These are phyloP conservation scores for Allophyes oxyacanthae DNA, from an alignment of 2,888 invertebrate species.

Conservation along the genomic window DNA sequence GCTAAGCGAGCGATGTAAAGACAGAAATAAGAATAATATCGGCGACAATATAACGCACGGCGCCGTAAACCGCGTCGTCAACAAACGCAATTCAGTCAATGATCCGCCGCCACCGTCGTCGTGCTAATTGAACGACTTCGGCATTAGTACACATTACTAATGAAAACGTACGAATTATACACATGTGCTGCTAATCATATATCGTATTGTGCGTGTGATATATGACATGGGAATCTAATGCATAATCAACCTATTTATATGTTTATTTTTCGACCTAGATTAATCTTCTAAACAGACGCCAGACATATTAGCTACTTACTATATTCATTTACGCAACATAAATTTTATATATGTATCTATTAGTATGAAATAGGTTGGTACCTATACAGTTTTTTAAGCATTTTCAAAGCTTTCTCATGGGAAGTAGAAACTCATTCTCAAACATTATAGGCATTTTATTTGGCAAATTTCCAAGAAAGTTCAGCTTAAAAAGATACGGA, in stretches of 20 bases:
- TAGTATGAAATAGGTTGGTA: too few relatives aligned
- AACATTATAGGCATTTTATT: conserved; percentile 46
- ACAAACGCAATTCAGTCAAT: conserved; percentile 68
- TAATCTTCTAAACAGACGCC: too few relatives aligned
- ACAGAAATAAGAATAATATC: conserved; percentile 64
- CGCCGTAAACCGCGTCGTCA: conserved; percentile 67
- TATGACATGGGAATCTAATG: background rate
- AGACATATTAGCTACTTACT: too few relatives aligned
- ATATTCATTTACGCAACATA: too few relatives aligned
- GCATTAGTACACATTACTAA: conserved; percentile 42
- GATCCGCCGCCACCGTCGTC: conserved; percentile 64
- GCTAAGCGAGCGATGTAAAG: conserved; percentile 48
- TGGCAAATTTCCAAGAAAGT: conserved; percentile 52
- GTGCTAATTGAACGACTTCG: conserved; percentile 61
- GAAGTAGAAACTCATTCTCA: conserved; percentile 20
- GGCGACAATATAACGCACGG: conserved; percentile 73
- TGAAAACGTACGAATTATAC: conserved; percentile 55
- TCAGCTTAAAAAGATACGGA: conserved; percentile 37
- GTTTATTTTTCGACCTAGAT: too few relatives aligned
- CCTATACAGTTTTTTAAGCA: too few relatives aligned
- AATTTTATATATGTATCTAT: too few relatives aligned
- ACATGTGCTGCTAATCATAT: conserved; percentile 32
- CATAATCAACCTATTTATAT: too few relatives aligned
- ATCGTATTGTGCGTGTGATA: conserved; percentile 17
- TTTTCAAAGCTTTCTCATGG: conserved; percentile 21